Conservation (phyloP, 2,888 invertebrate species). For the Osmoderma eremita region DNA sequence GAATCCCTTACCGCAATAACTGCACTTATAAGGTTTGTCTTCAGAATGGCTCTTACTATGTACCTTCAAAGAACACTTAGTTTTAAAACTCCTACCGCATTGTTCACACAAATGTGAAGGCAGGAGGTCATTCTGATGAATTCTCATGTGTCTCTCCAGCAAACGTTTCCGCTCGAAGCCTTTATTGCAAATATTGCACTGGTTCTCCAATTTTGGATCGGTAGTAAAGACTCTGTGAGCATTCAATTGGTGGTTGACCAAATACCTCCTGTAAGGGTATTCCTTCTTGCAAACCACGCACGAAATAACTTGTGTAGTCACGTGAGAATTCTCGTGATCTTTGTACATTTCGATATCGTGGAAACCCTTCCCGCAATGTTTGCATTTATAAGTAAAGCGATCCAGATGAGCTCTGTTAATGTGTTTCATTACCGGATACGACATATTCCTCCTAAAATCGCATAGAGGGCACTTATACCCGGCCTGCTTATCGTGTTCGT, state of each 20-base stretch:
- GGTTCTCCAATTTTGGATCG: background rate
- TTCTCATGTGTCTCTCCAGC: constrained; percentile 50
- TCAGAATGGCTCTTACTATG: too few species aligned
- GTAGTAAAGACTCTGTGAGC: constrained; percentile 49
- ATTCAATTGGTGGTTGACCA: constrained; percentile 62
- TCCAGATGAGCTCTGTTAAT: constrained; percentile 28
- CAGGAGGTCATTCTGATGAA: constrained; percentile 43
- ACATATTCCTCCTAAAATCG: constrained; percentile 10
- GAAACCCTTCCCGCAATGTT: constrained; percentile 35
- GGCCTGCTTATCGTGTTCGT: constrained; percentile 23
- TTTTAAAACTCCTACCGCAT: constrained; percentile 50
- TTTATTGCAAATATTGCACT: constrained; percentile 47
- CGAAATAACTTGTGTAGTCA: background rate
- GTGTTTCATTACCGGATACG: constrained; percentile 11
- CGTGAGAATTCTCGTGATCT: constrained; percentile 40
- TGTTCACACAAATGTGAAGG: constrained; percentile 56
- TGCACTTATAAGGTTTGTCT: too few species aligned
- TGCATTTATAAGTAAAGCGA: constrained; percentile 18
- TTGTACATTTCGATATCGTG: background rate
- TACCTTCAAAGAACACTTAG: too few species aligned
- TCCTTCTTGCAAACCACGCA: constrained; percentile 62
- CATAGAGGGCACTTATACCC: constrained; percentile 42
- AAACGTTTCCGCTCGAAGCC: constrained; percentile 1
- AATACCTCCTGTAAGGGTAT: constrained; percentile 59
- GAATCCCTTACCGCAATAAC: too few species aligned